A percentile compares a stretch with the other conserved stretches of the same genome.
Evolutionary conservation across 92 coral and sea anemone genomes (phyloP).

Genomic region (Heteractis magnifica): DNA sequence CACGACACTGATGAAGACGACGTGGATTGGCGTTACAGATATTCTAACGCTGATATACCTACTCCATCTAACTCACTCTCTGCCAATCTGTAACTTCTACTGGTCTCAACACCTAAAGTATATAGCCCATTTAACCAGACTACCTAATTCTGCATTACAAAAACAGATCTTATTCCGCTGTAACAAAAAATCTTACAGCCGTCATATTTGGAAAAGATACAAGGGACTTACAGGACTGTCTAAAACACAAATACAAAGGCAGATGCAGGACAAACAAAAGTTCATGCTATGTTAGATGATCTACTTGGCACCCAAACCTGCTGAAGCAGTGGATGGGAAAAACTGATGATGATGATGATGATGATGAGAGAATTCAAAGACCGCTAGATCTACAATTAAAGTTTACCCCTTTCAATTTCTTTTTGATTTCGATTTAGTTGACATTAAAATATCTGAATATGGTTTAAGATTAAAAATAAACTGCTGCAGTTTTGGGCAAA

Average conservation of each 20-base stretch:
- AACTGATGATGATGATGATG: constrained; percentile 12
- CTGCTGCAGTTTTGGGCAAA: no score
- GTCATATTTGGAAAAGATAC: neutral
- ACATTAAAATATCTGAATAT: no score
- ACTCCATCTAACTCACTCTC: neutral
- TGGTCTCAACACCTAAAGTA: neutral
- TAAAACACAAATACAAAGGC: neutral
- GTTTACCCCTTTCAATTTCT: no score
- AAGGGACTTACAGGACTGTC: neutral
- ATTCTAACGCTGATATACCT: neutral
- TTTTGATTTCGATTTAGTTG: no score
- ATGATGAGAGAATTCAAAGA: no score
- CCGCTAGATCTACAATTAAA: no score
- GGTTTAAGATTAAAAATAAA: no score
- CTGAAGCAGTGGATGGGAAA: neutral
- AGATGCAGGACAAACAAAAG: neutral
- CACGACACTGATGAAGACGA: neutral
- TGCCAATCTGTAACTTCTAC: neutral
- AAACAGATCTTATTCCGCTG: neutral
- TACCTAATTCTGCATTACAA: neutral
- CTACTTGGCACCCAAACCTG: neutral
- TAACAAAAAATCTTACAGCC: neutral
- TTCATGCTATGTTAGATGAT: neutral
- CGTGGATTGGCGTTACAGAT: constrained; percentile 1
- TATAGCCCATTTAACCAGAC: neutral